Evolutionary conservation across 2,113 vertebrate genomes (phyloP), one percentile per base, ranked within the genome.

Genomic region (Cyprinodon brontotheroides): DNA sequence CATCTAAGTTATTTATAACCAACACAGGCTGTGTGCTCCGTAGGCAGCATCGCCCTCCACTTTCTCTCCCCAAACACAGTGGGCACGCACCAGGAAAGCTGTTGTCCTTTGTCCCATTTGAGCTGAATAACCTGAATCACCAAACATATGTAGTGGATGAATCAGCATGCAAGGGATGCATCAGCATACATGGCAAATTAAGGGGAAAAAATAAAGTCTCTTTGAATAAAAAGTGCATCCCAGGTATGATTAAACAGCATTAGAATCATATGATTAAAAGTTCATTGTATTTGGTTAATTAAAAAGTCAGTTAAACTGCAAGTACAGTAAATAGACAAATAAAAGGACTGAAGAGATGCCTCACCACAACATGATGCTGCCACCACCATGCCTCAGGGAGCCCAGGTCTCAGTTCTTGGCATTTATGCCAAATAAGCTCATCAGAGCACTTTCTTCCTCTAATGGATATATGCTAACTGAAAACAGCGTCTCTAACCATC

Each of bases 1-100:
- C 69, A 61, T 5, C 57, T 70, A 61, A 61, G 39, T 45, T 61
- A 70, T 61, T 70, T 45, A 61, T 70, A 61, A 61, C 69, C 5
- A 11, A 61, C 57, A 61, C 39, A 61, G 43, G 45, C 17, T 45
- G 48, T 57, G 53, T 36, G 12, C 29, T 43, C n/a, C 10, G 68
- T 15, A 20, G 9, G 4, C 50, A 41, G 41, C 15, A 65, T 40
- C 9, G 38, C 37, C 47, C 53, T 68, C 45, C 48, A 39, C 14
- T 10, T 20, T 37, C 14, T 68, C 45, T 47, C 12, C 37, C 20
- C 14, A n/a, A 10, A 8, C 50, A 20, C 50, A 57, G 20, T 3
- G 50, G 50, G 17, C 50, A 57, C 7, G 50, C n/a, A 57, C 50
- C 50, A 57, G 50, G 50, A 57, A 57, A 57, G n/a, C 7, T n/a